Evolutionary conservation across 2,888 invertebrate species (phyloP).

Genomic region (Crematogaster levior): DNA sequence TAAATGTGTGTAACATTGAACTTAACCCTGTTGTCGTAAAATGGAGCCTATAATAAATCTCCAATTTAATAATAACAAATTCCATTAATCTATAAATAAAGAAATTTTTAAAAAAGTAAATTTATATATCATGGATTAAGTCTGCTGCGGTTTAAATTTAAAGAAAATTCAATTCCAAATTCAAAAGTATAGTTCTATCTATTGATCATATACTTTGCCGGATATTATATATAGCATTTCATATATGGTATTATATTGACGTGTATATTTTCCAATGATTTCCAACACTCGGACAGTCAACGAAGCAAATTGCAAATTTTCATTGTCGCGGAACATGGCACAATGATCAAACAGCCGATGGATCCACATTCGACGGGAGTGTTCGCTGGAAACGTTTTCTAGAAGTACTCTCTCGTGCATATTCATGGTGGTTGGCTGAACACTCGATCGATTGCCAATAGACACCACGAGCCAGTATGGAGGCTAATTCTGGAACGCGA

Average conservation of each 20-base stretch:
- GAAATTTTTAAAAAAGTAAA: neutral
- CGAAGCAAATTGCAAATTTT: slow-evolving; percentile 51
- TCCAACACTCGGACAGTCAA: slow-evolving; percentile 22
- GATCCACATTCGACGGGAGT: slow-evolving; percentile 38
- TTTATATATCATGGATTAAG: neutral
- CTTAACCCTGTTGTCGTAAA: no score
- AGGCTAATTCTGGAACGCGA: slow-evolving; percentile 41
- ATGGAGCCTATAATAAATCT: neutral
- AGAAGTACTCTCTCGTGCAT: slow-evolving; percentile 54
- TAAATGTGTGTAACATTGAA: no score
- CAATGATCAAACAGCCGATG: slow-evolving; percentile 49
- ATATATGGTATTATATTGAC: neutral
- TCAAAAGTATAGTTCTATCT: neutral
- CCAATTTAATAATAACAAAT: neutral
- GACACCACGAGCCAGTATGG: slow-evolving; percentile 49
- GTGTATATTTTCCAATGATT: slow-evolving; percentile 31
- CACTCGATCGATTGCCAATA: slow-evolving; percentile 55
- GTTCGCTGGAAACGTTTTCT: slow-evolving; percentile 44
- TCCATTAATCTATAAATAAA: neutral
- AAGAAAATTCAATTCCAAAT: neutral
- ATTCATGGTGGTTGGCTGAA: slow-evolving; percentile 54
- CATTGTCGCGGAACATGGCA: slow-evolving; percentile 32
- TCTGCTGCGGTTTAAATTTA: neutral
- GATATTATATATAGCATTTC: neutral
- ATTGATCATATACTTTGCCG: neutral